A percentile compares a stretch with the other conserved stretches of the same genome.
These are phyloP conservation scores for Mus musculus DNA, from an alignment of 2,113 vertebrate genomes.

Conservation along the genomic window GRCm39 chr8:95384001-95384500, in stretches of 20 bases:
- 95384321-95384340: slow-evolving; percentile 22
- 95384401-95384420: background rate
- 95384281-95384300: background rate
- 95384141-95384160: background rate
- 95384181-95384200: background rate
- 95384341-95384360: background rate
- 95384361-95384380: background rate
- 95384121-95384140: background rate
- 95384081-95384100: background rate
- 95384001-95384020: background rate
- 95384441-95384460: background rate
- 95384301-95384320: background rate
- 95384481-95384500: background rate
- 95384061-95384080: slow-evolving; percentile 9
- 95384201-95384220: background rate
- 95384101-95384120: background rate
- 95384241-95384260: background rate
- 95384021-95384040: background rate
- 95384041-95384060: background rate
- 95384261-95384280: background rate
- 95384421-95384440: background rate
- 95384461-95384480: background rate
- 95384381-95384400: background rate
- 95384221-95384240: background rate
- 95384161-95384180: background rate